Conservation (phyloP, 2,797 vertebrate species). For the Rhinella marina region DNA sequence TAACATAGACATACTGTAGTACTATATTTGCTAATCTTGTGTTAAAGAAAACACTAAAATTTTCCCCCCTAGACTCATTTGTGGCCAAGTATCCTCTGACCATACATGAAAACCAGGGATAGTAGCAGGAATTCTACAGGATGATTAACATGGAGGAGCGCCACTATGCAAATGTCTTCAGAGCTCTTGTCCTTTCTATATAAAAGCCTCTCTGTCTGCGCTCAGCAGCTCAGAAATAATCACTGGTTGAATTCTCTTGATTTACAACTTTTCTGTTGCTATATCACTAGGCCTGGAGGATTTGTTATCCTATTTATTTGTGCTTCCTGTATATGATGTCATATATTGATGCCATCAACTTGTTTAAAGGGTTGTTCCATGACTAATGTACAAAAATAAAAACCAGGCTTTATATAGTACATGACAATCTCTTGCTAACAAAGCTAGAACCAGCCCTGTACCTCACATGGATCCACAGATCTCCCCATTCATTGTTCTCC, state of each 20-base stretch:
- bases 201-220: background rate
- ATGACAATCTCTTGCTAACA: too few species aligned
- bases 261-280: background rate
- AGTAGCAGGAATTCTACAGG: background rate
- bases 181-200: background rate
- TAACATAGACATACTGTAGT: too few species aligned
- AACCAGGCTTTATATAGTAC: too few species aligned
- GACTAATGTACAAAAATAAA: too few species aligned
- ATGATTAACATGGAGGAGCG: background rate
- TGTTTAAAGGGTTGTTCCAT: too few species aligned
- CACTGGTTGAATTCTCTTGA: background rate
- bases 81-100: background rate
- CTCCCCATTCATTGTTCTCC: too few species aligned
- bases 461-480: too few species aligned
- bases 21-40: background rate
- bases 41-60: background rate
- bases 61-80: background rate
- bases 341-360: too few species aligned
- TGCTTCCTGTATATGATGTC: background rate
- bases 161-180: background rate
- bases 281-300: too few species aligned
- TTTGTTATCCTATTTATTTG: background rate
- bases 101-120: background rate
- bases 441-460: too few species aligned
- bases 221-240: conserved; percentile 7